Evolutionary conservation across 2,888 invertebrate genomes (phyloP).

Genomic region (Rotaria macrura): DNA sequence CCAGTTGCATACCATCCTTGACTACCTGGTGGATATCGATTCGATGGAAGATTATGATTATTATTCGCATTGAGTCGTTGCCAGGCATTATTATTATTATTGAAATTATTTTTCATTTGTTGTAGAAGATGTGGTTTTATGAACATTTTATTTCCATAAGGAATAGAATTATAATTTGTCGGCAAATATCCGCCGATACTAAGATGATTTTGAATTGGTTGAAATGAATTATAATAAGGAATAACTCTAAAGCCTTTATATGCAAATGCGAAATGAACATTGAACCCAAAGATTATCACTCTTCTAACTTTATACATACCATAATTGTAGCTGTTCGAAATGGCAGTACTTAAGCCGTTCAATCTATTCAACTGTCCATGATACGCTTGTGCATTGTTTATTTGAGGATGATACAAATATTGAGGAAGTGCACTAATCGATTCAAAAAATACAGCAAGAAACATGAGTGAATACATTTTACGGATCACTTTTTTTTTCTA

Average conservation of each 20-base stretch:
- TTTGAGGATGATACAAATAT: not conserved
- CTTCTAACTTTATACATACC: not conserved
- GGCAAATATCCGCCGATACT: not conserved
- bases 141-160: not conserved
- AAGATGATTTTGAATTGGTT: not conserved
- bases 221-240: not conserved
- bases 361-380: not conserved
- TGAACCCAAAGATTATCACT: not conserved
- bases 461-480: not conserved
- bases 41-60: not conserved
- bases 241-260: not conserved
- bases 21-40: not conserved
- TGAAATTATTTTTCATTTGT: not conserved
- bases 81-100: not conserved
- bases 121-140: not conserved
- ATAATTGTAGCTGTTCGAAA: not conserved
- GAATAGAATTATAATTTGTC: not conserved
- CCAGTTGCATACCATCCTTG: slow-evolving; percentile 5
- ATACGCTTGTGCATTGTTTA: not conserved
- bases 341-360: not conserved
- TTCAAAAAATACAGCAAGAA: not conserved
- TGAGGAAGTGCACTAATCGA: not conserved
- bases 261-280: not conserved
- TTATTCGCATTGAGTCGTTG: not conserved
- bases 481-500: not conserved